These are phyloP conservation scores for Apostichopus parvimensis DNA, from an alignment of 35 echinoderm and acorn worm species.

Conservation along the genomic window DNA sequence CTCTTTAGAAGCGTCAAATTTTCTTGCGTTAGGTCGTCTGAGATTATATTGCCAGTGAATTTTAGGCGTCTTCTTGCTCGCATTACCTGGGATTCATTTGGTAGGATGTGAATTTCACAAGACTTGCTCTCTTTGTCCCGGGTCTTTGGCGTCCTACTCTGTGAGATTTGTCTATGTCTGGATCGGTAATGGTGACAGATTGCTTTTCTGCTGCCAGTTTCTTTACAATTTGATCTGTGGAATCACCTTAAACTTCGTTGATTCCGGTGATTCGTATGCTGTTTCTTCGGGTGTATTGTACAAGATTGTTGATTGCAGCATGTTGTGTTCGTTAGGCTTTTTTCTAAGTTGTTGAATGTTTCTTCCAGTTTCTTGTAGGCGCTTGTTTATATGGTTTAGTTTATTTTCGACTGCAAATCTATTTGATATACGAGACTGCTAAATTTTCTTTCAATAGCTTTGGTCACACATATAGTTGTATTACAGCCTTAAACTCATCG, in stretches of 20 bases:
- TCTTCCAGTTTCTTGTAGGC: not conserved
- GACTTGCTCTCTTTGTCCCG: not conserved
- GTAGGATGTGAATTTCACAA: slow-evolving; percentile 14
- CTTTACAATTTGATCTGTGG: not conserved
- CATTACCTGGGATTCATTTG: not conserved
- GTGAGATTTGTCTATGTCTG: not conserved
- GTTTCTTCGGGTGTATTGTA: not conserved
- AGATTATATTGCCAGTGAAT: not conserved
- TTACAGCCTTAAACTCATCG: no score
- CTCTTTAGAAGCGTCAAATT: not conserved
- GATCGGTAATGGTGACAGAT: not conserved
- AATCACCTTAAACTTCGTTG: not conserved
- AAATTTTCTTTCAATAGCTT: no score
- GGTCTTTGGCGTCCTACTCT: not conserved
- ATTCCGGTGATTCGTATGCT: not conserved
- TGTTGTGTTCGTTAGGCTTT: not conserved
- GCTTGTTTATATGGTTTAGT: no score
- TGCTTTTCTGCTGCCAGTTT: not conserved
- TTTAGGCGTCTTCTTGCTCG: not conserved
- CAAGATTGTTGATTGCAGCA: slow-evolving; percentile 21
- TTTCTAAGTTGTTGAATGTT: not conserved
- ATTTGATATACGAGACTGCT: no score
- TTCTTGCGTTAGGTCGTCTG: not conserved
- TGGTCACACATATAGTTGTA: no score
- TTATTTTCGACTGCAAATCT: no score